Percentiles rank a stretch among this genome's conserved stretches.
Evolutionary conservation across 2,113 vertebrate genomes (phyloP).

Genomic region (Ariopsis seemanni): DNA sequence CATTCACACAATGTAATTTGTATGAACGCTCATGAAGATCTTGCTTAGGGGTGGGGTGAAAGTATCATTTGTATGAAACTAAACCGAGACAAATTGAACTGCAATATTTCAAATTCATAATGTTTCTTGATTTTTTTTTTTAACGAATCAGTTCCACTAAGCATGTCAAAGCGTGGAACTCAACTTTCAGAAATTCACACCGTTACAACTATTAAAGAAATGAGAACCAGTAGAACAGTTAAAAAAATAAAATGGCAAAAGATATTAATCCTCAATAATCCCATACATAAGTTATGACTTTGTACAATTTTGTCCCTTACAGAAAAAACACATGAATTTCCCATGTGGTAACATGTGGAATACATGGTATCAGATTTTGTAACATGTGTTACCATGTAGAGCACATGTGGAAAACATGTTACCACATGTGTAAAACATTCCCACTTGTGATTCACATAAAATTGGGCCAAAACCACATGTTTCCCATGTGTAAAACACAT

Average conservation of each 20-base stretch:
- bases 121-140: not conserved
- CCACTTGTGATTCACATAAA: no score
- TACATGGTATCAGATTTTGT: no score
- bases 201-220: constrained; percentile 1
- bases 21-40: not conserved
- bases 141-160: not conserved
- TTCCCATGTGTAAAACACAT: no score
- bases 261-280: constrained; percentile 5
- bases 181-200: constrained; percentile 6
- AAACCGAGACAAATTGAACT: not conserved
- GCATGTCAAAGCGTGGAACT: not conserved
- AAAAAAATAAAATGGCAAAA: not conserved
- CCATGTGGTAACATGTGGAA: no score
- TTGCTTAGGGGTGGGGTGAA: not conserved
- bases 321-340: no score
- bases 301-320: constrained; percentile 23
- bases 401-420: no score
- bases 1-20: not conserved
- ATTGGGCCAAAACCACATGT: no score
- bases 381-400: no score
- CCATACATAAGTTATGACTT: constrained; percentile 27
- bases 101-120: not conserved
- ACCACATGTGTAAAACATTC: no score
- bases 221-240: not conserved
- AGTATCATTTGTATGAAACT: not conserved